Base-by-base conservation (phyloP, 35 echinoderm and acorn worm species). In the Apostichopus japonicus region DNA sequence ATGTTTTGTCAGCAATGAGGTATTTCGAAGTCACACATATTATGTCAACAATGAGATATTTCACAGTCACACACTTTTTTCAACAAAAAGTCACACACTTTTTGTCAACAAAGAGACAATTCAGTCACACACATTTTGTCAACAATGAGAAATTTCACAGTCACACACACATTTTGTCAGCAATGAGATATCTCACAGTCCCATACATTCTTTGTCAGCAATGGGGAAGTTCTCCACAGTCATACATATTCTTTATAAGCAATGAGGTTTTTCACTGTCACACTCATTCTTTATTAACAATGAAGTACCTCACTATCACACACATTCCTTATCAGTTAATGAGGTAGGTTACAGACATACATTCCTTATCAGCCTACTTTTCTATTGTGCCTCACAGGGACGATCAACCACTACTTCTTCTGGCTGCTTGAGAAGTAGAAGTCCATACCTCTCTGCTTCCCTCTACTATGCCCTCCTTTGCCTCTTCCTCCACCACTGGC, bases 361-460 rank as follows among this genome's bases (percentile, higher is more conserved):
- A 33, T 44, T 44, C 33, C 33, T 44, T 44, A 44, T 44, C 33
- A 44, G 33, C 33, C 33, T 44, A 44, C 33, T 44, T 1, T 44
- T 44, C 33, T 44, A 44, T 44, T 44, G 33, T 44, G 33, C 33
- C 33, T 44, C 33, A 44, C 33, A 44, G 3, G 33, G 33, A 44
- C 2, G 33, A 44, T 44, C 33, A 44, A 44, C 63, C 19, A 19
- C 63, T 67, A 67, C 63, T 19, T 67, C 63, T 67, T 67, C 63
- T 80, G 24, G 51, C 27, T 80, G 24, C 79, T 96, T 9, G 95
- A 96, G 65, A 96, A 96, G 86, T 96, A 96, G 65, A 96, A 96
- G 77, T 96, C 95, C 19, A 96, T 72, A 27, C 95, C 95, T 92
- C 95, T 87, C 54, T 92, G 81, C 63, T 94, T 58, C 54, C 92